Evolutionary conservation across 2,113 vertebrate species (phyloP).

Genomic region (Guaruba guarouba): DNA sequence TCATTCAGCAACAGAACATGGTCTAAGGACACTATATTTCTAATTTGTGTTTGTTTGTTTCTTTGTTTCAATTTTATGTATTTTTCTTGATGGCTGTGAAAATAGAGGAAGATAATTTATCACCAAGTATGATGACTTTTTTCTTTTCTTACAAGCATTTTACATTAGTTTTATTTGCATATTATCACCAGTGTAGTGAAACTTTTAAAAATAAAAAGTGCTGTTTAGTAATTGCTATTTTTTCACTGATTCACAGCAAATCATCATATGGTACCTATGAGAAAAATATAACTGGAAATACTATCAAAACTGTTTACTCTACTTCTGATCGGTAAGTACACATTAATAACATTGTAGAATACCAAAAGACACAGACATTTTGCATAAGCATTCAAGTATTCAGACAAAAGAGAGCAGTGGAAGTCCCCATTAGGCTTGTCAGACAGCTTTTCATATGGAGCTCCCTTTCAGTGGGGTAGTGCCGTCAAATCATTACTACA

Average conservation of each 20-base stretch:
- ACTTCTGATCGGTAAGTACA: conserved; percentile 78
- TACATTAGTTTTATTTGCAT: background rate
- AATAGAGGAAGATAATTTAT: background rate
- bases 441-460: conserved; percentile 4
- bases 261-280: conserved; percentile 51
- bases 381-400: background rate
- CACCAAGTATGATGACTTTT: background rate
- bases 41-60: background rate
- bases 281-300: conserved; percentile 71
- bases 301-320: conserved; percentile 82
- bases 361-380: background rate
- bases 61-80: background rate
- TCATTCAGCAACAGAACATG: background rate
- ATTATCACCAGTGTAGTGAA: background rate
- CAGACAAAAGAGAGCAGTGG: background rate
- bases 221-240: background rate
- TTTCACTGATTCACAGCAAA: conserved; percentile 61
- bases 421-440: background rate
- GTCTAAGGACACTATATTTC: background rate
- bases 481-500: background rate
- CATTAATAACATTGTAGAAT: background rate
- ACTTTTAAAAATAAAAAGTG: background rate
- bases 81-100: background rate
- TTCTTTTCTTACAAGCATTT: background rate
- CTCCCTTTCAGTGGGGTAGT: background rate